A percentile compares a stretch with the other conserved stretches of the same genome.
Evolutionary conservation across 2,797 vertebrate genomes (phyloP).

Genomic region (Nannoperca australis): DNA sequence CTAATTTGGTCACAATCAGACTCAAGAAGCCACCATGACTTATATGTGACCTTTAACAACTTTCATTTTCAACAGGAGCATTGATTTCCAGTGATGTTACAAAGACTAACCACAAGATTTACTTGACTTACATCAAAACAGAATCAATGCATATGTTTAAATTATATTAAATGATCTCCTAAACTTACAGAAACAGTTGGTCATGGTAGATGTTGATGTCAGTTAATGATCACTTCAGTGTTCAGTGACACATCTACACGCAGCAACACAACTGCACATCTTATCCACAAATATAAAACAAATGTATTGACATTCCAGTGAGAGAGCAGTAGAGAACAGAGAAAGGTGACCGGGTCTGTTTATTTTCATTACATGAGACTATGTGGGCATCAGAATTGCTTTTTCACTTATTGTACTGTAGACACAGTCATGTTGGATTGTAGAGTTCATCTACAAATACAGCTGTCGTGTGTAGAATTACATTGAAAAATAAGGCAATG

Average conservation of each 20-base stretch:
- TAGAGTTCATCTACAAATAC: slow-evolving; percentile 8
- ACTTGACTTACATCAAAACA: not conserved
- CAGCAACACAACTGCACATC: not conserved
- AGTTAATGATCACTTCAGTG: not conserved
- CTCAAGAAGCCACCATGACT: not conserved
- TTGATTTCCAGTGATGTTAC: not conserved
- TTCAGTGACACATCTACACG: not conserved
- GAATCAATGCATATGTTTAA: not conserved
- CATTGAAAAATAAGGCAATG: slow-evolving; percentile 7
- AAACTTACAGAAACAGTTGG: not conserved
- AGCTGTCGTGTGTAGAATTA: slow-evolving; percentile 13
- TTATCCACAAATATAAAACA: not conserved
- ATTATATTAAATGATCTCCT: not conserved
- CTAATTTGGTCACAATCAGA: not conserved
- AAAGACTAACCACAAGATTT: slow-evolving; percentile 1
- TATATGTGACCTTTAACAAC: slow-evolving; percentile 4
- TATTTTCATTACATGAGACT: not conserved
- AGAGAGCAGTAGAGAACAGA: not conserved
- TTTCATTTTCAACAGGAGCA: slow-evolving; percentile 11
- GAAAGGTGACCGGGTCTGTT: not conserved
- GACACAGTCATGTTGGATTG: not conserved
- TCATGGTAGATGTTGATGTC: not conserved
- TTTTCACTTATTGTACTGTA: not conserved
- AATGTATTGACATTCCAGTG: not conserved
- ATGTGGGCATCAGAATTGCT: not conserved